A percentile compares a stretch with the other conserved stretches of the same genome.
These are phyloP conservation scores for Proisotoma minuta DNA, from an alignment of 2,888 invertebrate genomes.

Conservation along the genomic window DNA sequence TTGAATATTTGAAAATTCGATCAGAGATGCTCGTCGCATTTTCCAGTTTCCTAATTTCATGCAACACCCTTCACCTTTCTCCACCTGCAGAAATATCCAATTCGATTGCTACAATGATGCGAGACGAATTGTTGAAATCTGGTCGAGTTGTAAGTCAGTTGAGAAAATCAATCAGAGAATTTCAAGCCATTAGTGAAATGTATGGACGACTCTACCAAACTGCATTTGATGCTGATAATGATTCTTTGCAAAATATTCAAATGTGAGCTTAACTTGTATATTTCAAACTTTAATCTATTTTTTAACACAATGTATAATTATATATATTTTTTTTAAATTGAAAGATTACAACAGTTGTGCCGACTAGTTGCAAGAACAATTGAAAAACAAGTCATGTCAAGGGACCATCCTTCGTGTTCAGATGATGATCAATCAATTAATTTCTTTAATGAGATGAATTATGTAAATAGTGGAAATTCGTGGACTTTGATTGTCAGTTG, in stretches of 20 bases:
- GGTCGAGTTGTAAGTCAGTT: slow-evolving; percentile 75
- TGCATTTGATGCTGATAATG: slow-evolving; percentile 79
- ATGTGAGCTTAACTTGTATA: slow-evolving; percentile 54
- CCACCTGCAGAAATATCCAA: slow-evolving; percentile 90
- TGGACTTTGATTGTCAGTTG: slow-evolving; percentile 41
- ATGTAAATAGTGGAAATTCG: slow-evolving; percentile 35
- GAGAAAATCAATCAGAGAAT: slow-evolving; percentile 67
- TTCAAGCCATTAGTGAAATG: slow-evolving; percentile 66
- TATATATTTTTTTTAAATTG: slow-evolving; percentile 17
- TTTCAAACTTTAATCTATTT: neutral
- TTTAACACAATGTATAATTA: slow-evolving; percentile 8
- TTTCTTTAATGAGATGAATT: slow-evolving; percentile 35
- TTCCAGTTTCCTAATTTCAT: slow-evolving; percentile 64
- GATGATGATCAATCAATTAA: slow-evolving; percentile 45
- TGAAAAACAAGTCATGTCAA: slow-evolving; percentile 63
- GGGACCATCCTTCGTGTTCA: slow-evolving; percentile 47
- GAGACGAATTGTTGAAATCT: slow-evolving; percentile 72
- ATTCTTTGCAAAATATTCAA: slow-evolving; percentile 68
- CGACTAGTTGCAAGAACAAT: slow-evolving; percentile 69
- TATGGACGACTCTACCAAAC: slow-evolving; percentile 74
- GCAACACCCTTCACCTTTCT: slow-evolving; percentile 73
- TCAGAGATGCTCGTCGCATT: slow-evolving; percentile 68
- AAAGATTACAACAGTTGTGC: slow-evolving; percentile 73
- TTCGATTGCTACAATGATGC: slow-evolving; percentile 65
- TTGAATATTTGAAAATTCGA: slow-evolving; percentile 70